Conservation (phyloP, 2,113 vertebrate genomes). For the Megaleporinus macrocephalus region DNA sequence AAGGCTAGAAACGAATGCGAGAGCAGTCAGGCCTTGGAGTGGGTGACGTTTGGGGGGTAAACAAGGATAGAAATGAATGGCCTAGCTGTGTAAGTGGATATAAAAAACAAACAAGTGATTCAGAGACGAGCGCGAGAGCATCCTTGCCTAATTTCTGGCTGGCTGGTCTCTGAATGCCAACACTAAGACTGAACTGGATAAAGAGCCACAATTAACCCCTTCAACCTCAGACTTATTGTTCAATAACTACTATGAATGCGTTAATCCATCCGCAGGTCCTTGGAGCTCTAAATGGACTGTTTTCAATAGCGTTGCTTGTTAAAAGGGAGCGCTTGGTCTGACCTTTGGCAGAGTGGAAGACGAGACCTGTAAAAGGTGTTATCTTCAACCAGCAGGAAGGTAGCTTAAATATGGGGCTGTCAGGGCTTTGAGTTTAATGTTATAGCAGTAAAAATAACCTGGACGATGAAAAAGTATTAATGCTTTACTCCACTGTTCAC, state of each 20-base stretch:
- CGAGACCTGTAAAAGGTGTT: neutral
- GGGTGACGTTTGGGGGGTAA: neutral
- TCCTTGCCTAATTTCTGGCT: neutral
- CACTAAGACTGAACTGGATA: neutral
- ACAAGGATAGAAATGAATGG: neutral
- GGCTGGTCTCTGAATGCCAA: neutral
- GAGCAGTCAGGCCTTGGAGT: neutral
- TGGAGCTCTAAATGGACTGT: neutral
- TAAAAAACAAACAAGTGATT: neutral
- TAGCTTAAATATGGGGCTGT: neutral
- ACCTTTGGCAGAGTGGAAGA: neutral
- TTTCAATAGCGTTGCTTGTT: neutral
- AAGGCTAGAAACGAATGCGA: constrained; percentile 1
- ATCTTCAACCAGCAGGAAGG: neutral
- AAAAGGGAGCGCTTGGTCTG: neutral
- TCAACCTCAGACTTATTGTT: too few species aligned
- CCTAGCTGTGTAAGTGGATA: too few species aligned
- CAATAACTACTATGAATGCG: too few species aligned
- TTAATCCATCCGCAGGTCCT: neutral
- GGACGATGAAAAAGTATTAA: neutral
- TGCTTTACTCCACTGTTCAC: neutral
- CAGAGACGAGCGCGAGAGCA: neutral
- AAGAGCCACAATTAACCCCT: neutral
- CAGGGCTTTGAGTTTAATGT: neutral
- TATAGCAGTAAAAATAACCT: neutral